Evolutionary conservation across 2,797 vertebrate species (phyloP).

Genomic region (Poeciliopsis presidionis): DNA sequence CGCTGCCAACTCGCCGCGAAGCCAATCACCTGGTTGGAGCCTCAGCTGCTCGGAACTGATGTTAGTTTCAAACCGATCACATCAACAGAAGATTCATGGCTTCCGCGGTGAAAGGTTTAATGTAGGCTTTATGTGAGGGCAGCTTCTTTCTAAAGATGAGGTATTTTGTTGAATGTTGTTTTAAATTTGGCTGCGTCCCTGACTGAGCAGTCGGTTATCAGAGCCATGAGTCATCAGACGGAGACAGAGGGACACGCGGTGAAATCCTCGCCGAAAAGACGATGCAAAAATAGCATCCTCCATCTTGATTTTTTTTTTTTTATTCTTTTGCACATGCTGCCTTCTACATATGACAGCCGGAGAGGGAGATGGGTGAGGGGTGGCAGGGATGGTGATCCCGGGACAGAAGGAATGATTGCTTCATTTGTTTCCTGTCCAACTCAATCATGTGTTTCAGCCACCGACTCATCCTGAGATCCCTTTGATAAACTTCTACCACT

Average conservation of each 20-base stretch:
- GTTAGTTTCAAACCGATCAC: neutral
- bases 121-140: neutral
- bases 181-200: constrained; percentile 25
- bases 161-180: neutral
- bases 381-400: neutral
- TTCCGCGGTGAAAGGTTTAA: neutral
- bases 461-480: neutral
- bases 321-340: neutral
- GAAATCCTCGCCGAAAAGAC: constrained; percentile 2
- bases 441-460: neutral
- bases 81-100: neutral
- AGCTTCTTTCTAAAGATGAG: neutral
- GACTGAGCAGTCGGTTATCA: constrained; percentile 45
- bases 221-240: constrained; percentile 46
- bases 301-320: neutral
- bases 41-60: neutral
- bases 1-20: neutral
- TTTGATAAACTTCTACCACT: neutral
- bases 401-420: neutral
- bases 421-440: neutral
- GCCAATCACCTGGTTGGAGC: constrained; percentile 2
- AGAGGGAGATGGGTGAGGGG: neutral
- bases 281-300: constrained; percentile 20
- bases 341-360: neutral
- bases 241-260: constrained; percentile 1